These are phyloP conservation scores for Syngnathoides biaculeatus DNA, from an alignment of 2,113 vertebrate genomes.

Conservation along the genomic window DNA sequence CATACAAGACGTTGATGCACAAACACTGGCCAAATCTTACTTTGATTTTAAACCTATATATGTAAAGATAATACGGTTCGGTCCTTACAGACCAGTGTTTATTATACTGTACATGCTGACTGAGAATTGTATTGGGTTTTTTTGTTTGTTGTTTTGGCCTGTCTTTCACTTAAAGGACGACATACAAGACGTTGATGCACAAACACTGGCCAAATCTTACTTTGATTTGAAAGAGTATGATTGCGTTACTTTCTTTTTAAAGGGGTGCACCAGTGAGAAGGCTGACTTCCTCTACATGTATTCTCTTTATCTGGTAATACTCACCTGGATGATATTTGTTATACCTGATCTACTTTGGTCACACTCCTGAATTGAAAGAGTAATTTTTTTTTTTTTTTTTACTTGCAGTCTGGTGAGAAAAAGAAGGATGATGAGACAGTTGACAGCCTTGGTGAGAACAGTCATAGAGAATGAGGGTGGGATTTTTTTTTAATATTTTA, in stretches of 20 bases:
- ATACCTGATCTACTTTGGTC: neutral
- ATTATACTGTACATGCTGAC: too few species aligned
- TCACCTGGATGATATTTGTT: neutral
- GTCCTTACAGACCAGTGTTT: too few species aligned
- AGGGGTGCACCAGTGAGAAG: constrained; percentile 93
- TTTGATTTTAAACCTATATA: constrained; percentile 84
- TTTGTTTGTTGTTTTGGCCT: neutral
- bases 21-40: constrained; percentile 92
- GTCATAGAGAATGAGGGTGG: neutral
- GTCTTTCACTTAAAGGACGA: constrained; percentile 78
- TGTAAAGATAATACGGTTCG: too few species aligned
- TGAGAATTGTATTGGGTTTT: too few species aligned
- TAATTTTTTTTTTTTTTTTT: constrained; percentile 35
- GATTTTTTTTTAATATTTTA: neutral
- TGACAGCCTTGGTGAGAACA: constrained; percentile 89
- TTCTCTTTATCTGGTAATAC: constrained; percentile 89
- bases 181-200: constrained; percentile 90
- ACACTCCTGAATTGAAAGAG: neutral
- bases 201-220: constrained; percentile 92
- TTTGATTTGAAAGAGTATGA: constrained; percentile 99
- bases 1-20: constrained; percentile 90
- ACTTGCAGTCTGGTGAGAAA: constrained; percentile 93
- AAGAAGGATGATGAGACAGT: constrained; percentile 98
- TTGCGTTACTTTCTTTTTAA: constrained; percentile 90
- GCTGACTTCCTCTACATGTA: constrained; percentile 99